Evolutionary conservation across 2,797 vertebrate species (phyloP).

Genomic region (Corythornis leucogaster): DNA sequence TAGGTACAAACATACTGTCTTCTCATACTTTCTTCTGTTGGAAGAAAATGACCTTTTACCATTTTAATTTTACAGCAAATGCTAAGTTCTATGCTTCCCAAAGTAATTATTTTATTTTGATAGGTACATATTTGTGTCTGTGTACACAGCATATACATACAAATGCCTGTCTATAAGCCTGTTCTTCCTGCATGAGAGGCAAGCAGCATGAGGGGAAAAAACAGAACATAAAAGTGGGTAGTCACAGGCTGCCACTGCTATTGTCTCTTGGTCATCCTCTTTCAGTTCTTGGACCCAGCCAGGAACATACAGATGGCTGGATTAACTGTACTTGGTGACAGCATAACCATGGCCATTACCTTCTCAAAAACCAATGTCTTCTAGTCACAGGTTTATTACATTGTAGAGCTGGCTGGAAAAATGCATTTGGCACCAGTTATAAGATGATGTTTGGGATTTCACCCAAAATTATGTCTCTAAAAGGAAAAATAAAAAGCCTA

Average conservation of each 20-base stretch:
- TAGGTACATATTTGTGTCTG: background rate
- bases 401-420: background rate
- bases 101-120: background rate
- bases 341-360: rapidly evolving
- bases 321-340: background rate
- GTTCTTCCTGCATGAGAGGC: background rate
- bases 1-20: background rate
- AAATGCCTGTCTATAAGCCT: background rate
- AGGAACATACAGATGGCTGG: background rate
- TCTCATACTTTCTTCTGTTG: background rate
- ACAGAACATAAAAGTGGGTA: background rate
- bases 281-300: background rate
- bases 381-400: background rate
- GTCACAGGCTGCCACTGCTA: background rate
- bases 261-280: background rate
- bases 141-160: background rate
- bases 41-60: background rate
- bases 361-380: background rate
- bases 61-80: background rate
- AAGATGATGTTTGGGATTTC: background rate
- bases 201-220: background rate
- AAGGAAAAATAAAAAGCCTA: background rate
- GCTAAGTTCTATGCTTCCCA: background rate
- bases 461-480: background rate
- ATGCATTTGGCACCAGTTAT: background rate